These are phyloP conservation scores for Mallotus villosus DNA, from an alignment of 2,797 vertebrate genomes.

Conservation along the genomic window DNA sequence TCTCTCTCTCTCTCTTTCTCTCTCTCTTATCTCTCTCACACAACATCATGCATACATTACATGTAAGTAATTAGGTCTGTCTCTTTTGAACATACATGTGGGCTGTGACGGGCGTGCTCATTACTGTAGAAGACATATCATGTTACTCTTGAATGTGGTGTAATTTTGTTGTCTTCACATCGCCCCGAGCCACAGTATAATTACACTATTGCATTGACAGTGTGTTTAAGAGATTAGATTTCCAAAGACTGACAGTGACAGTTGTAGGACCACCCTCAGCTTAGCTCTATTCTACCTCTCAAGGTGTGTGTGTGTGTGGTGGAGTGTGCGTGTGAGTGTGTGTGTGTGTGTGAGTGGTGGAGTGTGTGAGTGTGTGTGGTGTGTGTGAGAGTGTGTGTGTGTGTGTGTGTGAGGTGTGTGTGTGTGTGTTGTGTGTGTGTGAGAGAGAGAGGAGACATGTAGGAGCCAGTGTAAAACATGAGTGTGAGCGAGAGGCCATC, in stretches of 20 bases:
- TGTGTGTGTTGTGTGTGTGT: background rate
- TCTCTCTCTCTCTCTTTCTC: background rate
- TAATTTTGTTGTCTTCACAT: conserved; percentile 68
- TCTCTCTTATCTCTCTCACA: background rate
- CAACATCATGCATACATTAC: conserved; percentile 15
- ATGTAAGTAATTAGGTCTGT: conserved; percentile 51
- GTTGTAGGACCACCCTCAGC: conserved; percentile 66
- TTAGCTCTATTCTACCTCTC: conserved; percentile 30
- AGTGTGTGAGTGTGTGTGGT: background rate
- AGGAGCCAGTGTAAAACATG: conserved; percentile 45
- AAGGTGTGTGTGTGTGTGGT: conserved; percentile 31
- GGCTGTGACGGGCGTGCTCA: conserved; percentile 42
- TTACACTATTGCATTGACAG: conserved; percentile 53
- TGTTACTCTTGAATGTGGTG: conserved; percentile 53
- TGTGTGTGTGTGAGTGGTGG: conserved; percentile 4
- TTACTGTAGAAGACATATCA: conserved; percentile 53
- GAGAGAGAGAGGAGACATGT: conserved; percentile 32
- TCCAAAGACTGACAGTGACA: conserved; percentile 63
- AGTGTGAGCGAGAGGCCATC: conserved; percentile 28
- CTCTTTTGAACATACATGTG: conserved; percentile 47
- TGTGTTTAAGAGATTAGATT: conserved; percentile 62
- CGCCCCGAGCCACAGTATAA: conserved; percentile 58
- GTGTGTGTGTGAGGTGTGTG: too few relatives aligned
- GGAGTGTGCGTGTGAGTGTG: conserved; percentile 3
- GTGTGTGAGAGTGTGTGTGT: too few relatives aligned